Evolutionary conservation across 2,797 vertebrate species (phyloP).

Genomic region (Rhadinocentrus ornatus): DNA sequence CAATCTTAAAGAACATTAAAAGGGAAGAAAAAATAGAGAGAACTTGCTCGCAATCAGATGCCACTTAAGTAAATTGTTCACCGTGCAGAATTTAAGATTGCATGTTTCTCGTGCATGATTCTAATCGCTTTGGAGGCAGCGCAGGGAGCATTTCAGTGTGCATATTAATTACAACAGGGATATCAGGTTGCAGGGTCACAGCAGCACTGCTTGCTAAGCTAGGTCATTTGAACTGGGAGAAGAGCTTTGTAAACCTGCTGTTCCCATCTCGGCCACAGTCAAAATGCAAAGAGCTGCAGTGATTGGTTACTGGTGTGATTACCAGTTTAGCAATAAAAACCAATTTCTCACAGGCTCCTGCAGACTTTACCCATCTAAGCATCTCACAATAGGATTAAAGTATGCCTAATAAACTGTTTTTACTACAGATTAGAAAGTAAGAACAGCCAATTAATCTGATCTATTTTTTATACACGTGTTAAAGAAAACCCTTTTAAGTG

Average conservation of each 20-base stretch:
- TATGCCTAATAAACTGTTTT: constrained; percentile 66
- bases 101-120: constrained; percentile 92
- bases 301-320: constrained; percentile 87
- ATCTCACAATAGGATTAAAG: constrained; percentile 73
- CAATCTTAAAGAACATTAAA: constrained; percentile 96
- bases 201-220: constrained; percentile 91
- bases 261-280: constrained; percentile 85
- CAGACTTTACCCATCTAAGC: constrained; percentile 78
- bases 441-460: constrained; percentile 35
- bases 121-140: constrained; percentile 90
- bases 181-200: constrained; percentile 78
- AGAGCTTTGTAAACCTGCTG: constrained; percentile 88
- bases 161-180: constrained; percentile 96
- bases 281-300: constrained; percentile 71
- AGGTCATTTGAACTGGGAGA: constrained; percentile 89
- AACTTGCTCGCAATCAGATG: constrained; percentile 92
- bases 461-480: constrained; percentile 7
- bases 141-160: constrained; percentile 94
- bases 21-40: constrained; percentile 61
- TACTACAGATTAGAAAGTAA: constrained; percentile 72
- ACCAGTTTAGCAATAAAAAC: constrained; percentile 85
- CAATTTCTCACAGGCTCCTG: constrained; percentile 86
- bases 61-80: constrained; percentile 92
- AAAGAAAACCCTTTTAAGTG: background rate
- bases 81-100: constrained; percentile 94